phyloP scores from a whole-genome alignment of 2,888 invertebrate species.

The Argyresthia goedartella region DNA sequence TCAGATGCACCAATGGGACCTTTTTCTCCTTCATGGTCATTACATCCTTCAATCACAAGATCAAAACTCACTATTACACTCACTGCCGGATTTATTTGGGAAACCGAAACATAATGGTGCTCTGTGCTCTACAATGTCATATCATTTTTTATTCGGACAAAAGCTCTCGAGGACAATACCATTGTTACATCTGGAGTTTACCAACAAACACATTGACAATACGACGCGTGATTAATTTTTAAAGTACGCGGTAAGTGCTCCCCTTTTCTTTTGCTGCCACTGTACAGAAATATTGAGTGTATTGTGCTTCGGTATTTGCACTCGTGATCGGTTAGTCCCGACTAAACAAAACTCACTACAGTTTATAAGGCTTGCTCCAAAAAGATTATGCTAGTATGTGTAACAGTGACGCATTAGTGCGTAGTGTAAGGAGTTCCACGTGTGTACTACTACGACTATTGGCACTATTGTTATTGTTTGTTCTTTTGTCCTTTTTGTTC shows the following conservation, averaged over 20 bases:
- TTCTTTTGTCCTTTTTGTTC: too few relatives aligned
- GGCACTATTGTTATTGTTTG: too few relatives aligned
- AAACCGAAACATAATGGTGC: slow-evolving; percentile 16
- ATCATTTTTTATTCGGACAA: slow-evolving; percentile 12
- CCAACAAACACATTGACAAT: slow-evolving; percentile 52
- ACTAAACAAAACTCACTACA: too few relatives aligned
- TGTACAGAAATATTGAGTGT: slow-evolving; percentile 17
- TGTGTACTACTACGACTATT: too few relatives aligned
- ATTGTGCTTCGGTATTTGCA: background rate
- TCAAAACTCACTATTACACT: background rate
- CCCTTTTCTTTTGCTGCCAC: slow-evolving; percentile 18
- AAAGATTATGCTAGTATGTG: too few relatives aligned
- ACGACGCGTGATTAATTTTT: slow-evolving; percentile 57
- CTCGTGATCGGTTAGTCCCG: too few relatives aligned
- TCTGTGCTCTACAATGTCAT: slow-evolving; percentile 13
- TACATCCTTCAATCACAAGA: background rate
- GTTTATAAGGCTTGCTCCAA: too few relatives aligned
- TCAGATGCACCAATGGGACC: too few relatives aligned
- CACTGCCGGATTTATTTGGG: slow-evolving; percentile 37
- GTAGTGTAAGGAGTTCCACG: too few relatives aligned
- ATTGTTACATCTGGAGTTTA: slow-evolving; percentile 51
- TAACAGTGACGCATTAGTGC: too few relatives aligned
- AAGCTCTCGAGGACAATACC: slow-evolving; percentile 20
- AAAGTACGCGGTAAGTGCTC: slow-evolving; percentile 44
- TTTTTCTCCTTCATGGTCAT: background rate